Percentiles rank a stretch among this genome's conserved stretches.
phyloP scores from a whole-genome alignment of 2,888 invertebrate species.

The Chironomus tentans region DNA sequence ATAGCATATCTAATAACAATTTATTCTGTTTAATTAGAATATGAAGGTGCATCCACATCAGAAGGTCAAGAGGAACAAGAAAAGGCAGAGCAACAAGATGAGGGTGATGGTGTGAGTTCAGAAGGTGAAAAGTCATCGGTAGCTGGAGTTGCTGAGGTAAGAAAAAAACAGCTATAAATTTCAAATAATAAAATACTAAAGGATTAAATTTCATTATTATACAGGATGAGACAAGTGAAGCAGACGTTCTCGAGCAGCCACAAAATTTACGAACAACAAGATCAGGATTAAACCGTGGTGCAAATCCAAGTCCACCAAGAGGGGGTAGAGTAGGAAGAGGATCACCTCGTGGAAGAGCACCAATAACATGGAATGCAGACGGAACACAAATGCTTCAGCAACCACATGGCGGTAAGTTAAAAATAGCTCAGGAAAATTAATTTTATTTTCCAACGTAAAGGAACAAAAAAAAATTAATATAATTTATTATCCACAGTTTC shows the following conservation, averaged over 20 bases:
- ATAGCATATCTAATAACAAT: neutral
- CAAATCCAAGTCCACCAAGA: constrained; percentile 31
- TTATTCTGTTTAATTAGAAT: constrained; percentile 17
- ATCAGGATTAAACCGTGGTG: constrained; percentile 30
- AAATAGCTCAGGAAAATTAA: neutral
- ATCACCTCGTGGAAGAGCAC: neutral
- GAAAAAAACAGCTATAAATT: neutral
- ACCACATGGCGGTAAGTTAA: neutral
- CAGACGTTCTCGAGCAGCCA: constrained; percentile 30
- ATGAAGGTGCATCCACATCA: constrained; percentile 44
- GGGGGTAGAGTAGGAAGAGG: constrained; percentile 24
- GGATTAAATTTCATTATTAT: neutral
- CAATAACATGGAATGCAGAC: constrained; percentile 13
- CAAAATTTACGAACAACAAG: constrained; percentile 1
- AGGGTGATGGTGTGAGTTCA: constrained; percentile 46
- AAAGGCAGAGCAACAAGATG: constrained; percentile 30
- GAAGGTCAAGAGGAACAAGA: constrained; percentile 40
- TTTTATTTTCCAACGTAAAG: neutral
- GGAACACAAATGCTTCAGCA: neutral
- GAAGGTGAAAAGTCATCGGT: constrained; percentile 53
- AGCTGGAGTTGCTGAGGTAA: constrained; percentile 40
- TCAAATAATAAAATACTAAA: neutral
- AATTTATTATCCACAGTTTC: neutral
- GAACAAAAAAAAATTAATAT: neutral
- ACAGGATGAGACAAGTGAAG: constrained; percentile 33